Base-by-base conservation (phyloP, 2,113 vertebrate species). In the Electrona antarctica region DNA sequence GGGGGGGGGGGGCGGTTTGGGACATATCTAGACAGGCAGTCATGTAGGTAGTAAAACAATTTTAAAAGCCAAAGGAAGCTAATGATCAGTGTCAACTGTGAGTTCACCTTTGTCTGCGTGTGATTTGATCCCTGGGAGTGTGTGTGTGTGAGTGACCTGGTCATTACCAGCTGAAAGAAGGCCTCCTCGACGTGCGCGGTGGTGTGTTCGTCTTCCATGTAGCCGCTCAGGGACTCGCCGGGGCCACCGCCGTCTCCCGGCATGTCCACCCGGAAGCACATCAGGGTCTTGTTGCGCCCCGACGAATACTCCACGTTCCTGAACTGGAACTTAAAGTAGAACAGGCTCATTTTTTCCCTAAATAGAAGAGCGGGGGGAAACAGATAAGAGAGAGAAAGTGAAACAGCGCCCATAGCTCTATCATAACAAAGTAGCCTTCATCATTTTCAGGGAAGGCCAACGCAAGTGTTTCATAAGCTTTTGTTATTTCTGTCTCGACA, bases 241-340 rank as follows among this genome's bases (percentile, higher is more conserved):
- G 95, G 93, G 73, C 94, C 95, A 49, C 86, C 74, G 68, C 66
- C 71, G 76, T 77, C 94, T 64, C 91, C 92, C 87, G 93, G 93
- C 1, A 85, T 90, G 77, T 99, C 98, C 0, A 99, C 75, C 74
- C 96, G 92, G 0, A 95, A 98, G 80, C 97, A 98, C 80, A 99
- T 93, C 72, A 99, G 95, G 81, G 97, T 99, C 90, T 99, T 99
- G 91, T 98, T 98, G 77, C 98, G 91, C 55, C 97, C 98, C 0
- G 96, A 98, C 52, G 96, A 98, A 85, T 99, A 99, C 65, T 99
- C 97, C 64, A 99, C 98, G 0, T 99, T 99, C 91, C 95, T 94
- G 93, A 99, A 99, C 90, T 99, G 98, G 91, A 99, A 99, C 85
- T 97, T 97, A 91, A 98, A 99, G 89, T 92, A 98, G 82, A 93